A percentile compares a stretch with the other conserved stretches of the same genome.
Evolutionary conservation across 2,888 invertebrate genomes (phyloP).

Genomic region (Elmis aenea): DNA sequence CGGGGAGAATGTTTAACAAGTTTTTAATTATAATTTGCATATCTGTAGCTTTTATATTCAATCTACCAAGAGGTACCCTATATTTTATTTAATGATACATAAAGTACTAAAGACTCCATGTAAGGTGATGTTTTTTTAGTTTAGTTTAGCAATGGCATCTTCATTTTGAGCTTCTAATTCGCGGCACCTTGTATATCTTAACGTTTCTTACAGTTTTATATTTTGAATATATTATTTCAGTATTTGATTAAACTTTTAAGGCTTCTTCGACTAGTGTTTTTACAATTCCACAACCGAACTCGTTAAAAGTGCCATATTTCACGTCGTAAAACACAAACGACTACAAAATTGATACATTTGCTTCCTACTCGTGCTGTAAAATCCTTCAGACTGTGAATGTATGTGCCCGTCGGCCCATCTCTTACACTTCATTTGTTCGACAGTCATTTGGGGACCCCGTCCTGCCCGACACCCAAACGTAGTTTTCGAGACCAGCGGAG

Average conservation of each 20-base stretch:
- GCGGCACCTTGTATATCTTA: too few relatives aligned
- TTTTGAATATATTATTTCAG: constrained; percentile 12
- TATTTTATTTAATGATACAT: too few relatives aligned
- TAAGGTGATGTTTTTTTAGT: too few relatives aligned
- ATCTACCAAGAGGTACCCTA: too few relatives aligned
- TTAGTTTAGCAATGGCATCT: too few relatives aligned
- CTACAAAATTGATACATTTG: constrained; percentile 40
- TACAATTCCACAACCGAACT: constrained; percentile 27
- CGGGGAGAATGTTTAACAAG: too few relatives aligned
- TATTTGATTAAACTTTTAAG: constrained; percentile 20
- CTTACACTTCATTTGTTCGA: constrained; percentile 44
- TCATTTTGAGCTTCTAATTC: too few relatives aligned
- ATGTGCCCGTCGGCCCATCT: constrained; percentile 39
- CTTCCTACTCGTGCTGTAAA: constrained; percentile 36
- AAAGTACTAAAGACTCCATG: too few relatives aligned
- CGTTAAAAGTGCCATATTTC: constrained; percentile 29
- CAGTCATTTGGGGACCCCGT: constrained; percentile 32
- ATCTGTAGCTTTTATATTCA: too few relatives aligned
- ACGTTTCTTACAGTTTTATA: constrained; percentile 2
- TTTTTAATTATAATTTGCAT: too few relatives aligned
- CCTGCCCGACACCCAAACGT: constrained; percentile 35
- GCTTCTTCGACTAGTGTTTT: constrained; percentile 23
- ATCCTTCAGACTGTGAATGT: constrained; percentile 40
- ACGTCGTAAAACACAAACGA: constrained; percentile 21
- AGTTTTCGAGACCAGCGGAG: constrained; percentile 45